A percentile compares a stretch with the other conserved stretches of the same genome.
phyloP scores from a whole-genome alignment of 1,140 invertebrate species.

The Thaumatotibia leucotreta region DNA sequence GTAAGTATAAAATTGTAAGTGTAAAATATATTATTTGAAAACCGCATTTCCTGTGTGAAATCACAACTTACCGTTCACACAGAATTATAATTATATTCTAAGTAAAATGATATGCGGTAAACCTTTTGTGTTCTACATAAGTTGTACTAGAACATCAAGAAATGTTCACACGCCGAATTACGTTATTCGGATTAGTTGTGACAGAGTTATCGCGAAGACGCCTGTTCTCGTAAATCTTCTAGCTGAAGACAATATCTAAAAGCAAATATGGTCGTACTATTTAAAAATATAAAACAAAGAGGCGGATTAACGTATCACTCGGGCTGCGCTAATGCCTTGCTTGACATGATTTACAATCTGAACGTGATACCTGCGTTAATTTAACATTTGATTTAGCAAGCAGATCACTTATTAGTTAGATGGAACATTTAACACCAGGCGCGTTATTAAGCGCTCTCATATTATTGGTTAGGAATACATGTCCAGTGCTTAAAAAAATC shows the following conservation, averaged over 20 bases:
- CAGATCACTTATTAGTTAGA: neutral
- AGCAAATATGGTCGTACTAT: slow-evolving; percentile 72
- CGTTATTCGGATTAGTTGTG: slow-evolving; percentile 65
- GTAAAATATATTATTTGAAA: no score
- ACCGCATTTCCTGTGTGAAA: no score
- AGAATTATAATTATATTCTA: no score
- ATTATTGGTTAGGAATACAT: no score
- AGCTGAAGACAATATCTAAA: slow-evolving; percentile 68
- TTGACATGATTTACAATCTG: slow-evolving; percentile 60
- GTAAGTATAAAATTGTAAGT: no score
- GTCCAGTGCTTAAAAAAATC: no score
- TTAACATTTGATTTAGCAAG: slow-evolving; percentile 58
- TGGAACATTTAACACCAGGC: neutral
- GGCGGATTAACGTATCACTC: slow-evolving; percentile 69
- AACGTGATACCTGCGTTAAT: slow-evolving; percentile 49
- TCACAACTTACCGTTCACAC: no score
- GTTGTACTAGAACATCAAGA: slow-evolving; percentile 40
- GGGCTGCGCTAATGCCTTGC: slow-evolving; percentile 45
- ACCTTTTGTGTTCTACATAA: slow-evolving; percentile 58
- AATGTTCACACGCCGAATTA: slow-evolving; percentile 68
- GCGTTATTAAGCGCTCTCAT: neutral
- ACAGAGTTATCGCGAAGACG: slow-evolving; percentile 65
- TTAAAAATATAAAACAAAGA: slow-evolving; percentile 73
- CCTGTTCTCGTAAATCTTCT: slow-evolving; percentile 66
- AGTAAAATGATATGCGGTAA: slow-evolving; percentile 53